Conservation (phyloP, 2,888 invertebrate species). For the Trissolcus brochymenae region DNA sequence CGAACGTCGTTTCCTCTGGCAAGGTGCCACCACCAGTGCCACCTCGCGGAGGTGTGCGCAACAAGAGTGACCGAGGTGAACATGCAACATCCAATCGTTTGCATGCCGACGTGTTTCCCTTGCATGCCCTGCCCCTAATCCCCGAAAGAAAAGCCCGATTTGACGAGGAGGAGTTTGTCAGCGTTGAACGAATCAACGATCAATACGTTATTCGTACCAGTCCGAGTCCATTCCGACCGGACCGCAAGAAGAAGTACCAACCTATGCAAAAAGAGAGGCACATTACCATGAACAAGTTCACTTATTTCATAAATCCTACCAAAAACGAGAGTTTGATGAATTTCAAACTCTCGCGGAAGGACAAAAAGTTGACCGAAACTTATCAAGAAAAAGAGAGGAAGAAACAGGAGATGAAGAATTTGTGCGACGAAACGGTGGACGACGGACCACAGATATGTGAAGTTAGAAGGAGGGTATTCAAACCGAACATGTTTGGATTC, state of each 20-base stretch:
- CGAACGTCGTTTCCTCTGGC: constrained; percentile 79
- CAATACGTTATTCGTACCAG: constrained; percentile 70
- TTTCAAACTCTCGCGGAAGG: constrained; percentile 72
- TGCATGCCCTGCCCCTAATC: constrained; percentile 57
- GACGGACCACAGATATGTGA: background rate
- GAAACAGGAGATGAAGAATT: constrained; percentile 22
- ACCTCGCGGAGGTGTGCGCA: constrained; percentile 81
- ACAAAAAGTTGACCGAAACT: constrained; percentile 74
- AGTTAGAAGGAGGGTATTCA: constrained; percentile 17
- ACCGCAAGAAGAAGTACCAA: constrained; percentile 60
- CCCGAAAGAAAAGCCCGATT: constrained; percentile 14
- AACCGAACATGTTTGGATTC: constrained; percentile 26
- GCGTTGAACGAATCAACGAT: constrained; percentile 66
- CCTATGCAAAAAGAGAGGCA: background rate
- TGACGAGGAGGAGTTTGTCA: constrained; percentile 71
- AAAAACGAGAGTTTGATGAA: constrained; percentile 62
- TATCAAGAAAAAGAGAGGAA: constrained; percentile 69
- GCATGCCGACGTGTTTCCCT: constrained; percentile 63
- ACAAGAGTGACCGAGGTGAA: constrained; percentile 72
- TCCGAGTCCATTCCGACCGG: constrained; percentile 70
- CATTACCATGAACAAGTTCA: constrained; percentile 64
- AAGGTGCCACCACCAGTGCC: constrained; percentile 93
- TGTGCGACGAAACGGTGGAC: background rate
- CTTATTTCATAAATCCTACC: constrained; percentile 67
- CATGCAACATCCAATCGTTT: constrained; percentile 66